Base-by-base conservation (phyloP, 2,888 invertebrate species). In the Drosophila neutralis region DNA sequence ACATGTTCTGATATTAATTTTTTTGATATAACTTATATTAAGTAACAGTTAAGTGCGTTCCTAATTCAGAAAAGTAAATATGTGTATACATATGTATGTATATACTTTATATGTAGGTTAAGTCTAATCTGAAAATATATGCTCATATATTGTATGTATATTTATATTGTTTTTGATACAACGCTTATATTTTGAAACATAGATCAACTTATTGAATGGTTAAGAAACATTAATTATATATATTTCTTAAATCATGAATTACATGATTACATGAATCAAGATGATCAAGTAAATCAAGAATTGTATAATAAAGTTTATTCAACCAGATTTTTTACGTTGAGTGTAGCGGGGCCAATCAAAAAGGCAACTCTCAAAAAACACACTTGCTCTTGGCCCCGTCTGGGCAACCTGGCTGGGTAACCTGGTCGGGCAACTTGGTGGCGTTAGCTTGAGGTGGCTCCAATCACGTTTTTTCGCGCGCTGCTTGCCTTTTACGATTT, bases 401-500 rank as follows among this genome's bases (percentile, higher is more conserved):
- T 52, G 21, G 40, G 21, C 42, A 42, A 10, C 15, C 29, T 15
- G 21, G 15, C 21, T 21, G 51, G n/a, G 8, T 24, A 45, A 15
- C 31, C 33, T 49, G n/a, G 65, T 6, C 11, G 8, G 40, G 29
- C 27, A 51, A 51, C 53, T 61, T 31, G 64, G 66, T 81, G 83
- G 83, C 83, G 83, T 83, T 83, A 71, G 87, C 76, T 80, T 72
- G 66, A 89, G 87, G 87, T 89, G 89, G 87, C 83, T 83, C 80
- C 74, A 85, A 87, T 87, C 87, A 87, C 87, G 87, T 89, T 87
- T 82, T 80, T 76, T 84, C 75, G 85, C 81, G 73, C 71, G 70
- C 87, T 81, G 81, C 70, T 87, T 83, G 84, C 83, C 80, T 89
- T 84, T 86, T 88, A 87, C 83, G 85, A 87, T 87, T 87, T 87